These are phyloP conservation scores for Bos taurus DNA, from an alignment of 2,113 vertebrate genomes.

Conservation along the genomic window DNA sequence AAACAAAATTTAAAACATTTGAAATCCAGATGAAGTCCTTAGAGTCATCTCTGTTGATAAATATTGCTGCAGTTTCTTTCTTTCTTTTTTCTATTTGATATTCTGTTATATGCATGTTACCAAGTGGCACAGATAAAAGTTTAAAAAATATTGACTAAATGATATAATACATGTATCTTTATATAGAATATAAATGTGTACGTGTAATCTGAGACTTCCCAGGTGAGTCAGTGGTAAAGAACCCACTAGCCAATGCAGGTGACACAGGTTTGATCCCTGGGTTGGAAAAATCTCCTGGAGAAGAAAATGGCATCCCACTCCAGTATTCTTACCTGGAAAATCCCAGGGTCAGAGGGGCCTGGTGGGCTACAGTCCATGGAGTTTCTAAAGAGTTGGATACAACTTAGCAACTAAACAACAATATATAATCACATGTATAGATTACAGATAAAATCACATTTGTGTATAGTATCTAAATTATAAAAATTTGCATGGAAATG, in stretches of 20 bases:
- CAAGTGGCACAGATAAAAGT: neutral
- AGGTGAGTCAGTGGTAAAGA: neutral
- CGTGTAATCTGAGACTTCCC: neutral
- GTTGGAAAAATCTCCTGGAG: neutral
- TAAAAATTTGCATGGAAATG: neutral
- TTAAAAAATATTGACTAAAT: neutral
- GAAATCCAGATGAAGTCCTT: neutral
- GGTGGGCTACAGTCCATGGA: neutral
- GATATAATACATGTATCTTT: neutral
- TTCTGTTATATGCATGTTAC: neutral
- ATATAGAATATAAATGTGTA: no score
- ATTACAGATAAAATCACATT: neutral
- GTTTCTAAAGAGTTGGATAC: neutral
- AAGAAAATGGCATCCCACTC: neutral
- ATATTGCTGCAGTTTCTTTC: neutral
- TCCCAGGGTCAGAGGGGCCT: neutral
- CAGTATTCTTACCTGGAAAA: neutral
- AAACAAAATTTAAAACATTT: neutral
- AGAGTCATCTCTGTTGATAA: neutral
- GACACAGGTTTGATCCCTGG: neutral
- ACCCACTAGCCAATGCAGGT: neutral
- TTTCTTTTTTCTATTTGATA: neutral
- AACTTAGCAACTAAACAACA: neutral
- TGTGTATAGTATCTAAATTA: neutral
- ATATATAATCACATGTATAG: neutral